Percentiles rank a stretch among this genome's conserved stretches.
These are phyloP conservation scores for human (Homo sapiens) DNA, from an alignment of 2,113 vertebrate genomes.

Conservation along the genomic window GRCh38 chr12:57058501-57059000, in stretches of 20 bases:
- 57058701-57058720: neutral
- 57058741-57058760: neutral
- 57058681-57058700: neutral
- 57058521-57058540: neutral
- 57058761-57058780: neutral
- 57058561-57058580: slow-evolving; percentile 36
- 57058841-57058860: slow-evolving; percentile 18
- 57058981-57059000: neutral
- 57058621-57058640: neutral
- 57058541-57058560: neutral
- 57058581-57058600: slow-evolving; percentile 17
- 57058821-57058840: neutral
- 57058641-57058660: neutral
- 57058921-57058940: neutral
- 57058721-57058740: neutral
- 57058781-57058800: neutral
- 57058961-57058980: neutral
- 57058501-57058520: slow-evolving; percentile 54
- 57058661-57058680: neutral
- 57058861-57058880: neutral
- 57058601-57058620: slow-evolving; percentile 34
- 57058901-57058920: neutral
- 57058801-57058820: neutral
- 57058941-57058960: neutral
- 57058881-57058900: slow-evolving; percentile 44